phyloP scores from a whole-genome alignment of 53 echinoderm and acorn worm genomes.

The Pentamera pediparva region DNA sequence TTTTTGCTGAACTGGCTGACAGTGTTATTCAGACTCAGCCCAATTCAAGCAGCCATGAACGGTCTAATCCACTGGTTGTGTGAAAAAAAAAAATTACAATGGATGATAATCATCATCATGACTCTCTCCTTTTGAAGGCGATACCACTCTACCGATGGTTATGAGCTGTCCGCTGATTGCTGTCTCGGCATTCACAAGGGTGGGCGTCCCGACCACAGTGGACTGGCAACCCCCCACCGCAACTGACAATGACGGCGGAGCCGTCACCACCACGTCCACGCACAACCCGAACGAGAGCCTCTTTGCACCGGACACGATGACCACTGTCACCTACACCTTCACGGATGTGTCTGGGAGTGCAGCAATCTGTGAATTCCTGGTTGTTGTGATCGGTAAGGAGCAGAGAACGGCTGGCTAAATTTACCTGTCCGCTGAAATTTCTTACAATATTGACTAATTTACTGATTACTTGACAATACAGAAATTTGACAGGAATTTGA shows the following conservation, averaged over 20 bases:
- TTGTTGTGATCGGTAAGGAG: constrained; percentile 54
- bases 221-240: constrained; percentile 55
- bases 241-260: constrained; percentile 36
- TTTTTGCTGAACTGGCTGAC: too few relatives aligned
- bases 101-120: background rate
- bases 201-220: constrained; percentile 31
- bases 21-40: too few relatives aligned
- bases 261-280: constrained; percentile 12
- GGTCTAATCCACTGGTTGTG: too few relatives aligned
- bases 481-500: too few relatives aligned
- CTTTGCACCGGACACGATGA: constrained; percentile 40
- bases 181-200: constrained; percentile 17
- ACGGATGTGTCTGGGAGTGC: constrained; percentile 43
- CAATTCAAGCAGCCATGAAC: too few relatives aligned
- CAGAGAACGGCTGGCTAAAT: too few relatives aligned
- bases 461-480: too few relatives aligned
- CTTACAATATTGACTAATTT: too few relatives aligned
- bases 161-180: constrained; percentile 37
- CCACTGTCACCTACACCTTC: constrained; percentile 62
- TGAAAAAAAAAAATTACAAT: too few relatives aligned
- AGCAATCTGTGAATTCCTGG: constrained; percentile 47
- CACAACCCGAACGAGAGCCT: constrained; percentile 28
- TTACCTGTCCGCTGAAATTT: too few relatives aligned
- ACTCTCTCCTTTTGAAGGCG: constrained; percentile 5
- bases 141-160: constrained; percentile 42